Base-by-base conservation (phyloP, 2,113 vertebrate species). In the Microcebus jonahi region DNA sequence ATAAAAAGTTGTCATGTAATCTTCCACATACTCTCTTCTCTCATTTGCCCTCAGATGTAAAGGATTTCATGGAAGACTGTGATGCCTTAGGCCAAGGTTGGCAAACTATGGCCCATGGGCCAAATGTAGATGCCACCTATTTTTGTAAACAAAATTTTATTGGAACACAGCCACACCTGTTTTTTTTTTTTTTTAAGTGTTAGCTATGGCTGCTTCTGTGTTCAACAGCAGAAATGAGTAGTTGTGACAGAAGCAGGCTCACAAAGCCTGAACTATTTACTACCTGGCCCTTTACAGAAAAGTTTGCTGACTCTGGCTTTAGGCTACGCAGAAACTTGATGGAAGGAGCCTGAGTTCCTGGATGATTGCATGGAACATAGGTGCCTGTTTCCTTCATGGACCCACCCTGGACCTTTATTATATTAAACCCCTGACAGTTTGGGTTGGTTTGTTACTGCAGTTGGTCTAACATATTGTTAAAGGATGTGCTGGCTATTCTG, bases 61-160 rank as follows among this genome's bases (percentile, higher is more conserved):
- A 95, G 15, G 14, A 63, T 57, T 95, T 18, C 36, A 76, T 86
- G 45, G 70, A 82, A 88, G 65, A 67, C 20, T 29, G 7, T 81
- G 31, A 93, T 84, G 36, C 13, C 21, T 55, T 50, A 50, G 42
- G 29, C n/a, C 29, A 53, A 15, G 50, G 11, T 36, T 91, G 23
- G 36, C 59, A 89, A 91, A 82, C 13, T 29, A n/a, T 50, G 34
- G 57, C 2, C 42, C n/a, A 70, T 14, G 31, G 71, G 17, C n/a
- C 59, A 93, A 70, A 86, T 76, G 2, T 9, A 81, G 34, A 42
- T 84, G 23, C 31, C 4, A 39, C 23, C 5, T 85, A 93, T 39
- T 88, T 81, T 65, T 93, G 59, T 70, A 57, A 96, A 80, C 57
- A 57, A 27, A 86, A 55, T 25, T 45, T 91, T 80, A 73, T 87